Evolutionary conservation across 1,140 invertebrate species (phyloP), one percentile per base, ranked within the genome.

Genomic region (Drosophila tsacasi): DNA sequence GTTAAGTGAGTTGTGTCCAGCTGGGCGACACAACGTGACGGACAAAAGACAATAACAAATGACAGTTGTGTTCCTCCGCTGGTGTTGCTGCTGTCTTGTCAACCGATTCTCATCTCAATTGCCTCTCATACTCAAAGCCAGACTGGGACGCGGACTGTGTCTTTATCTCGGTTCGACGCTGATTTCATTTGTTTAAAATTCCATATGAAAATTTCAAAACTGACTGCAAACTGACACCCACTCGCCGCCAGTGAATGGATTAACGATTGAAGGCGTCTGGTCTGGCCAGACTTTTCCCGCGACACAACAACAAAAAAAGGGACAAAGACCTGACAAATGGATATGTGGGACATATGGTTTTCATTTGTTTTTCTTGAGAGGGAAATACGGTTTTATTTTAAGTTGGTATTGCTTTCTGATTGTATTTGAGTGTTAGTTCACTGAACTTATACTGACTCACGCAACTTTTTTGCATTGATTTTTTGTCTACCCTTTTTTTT

Each of bases 1-100:
- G 63, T 37, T 15, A 35, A 42, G 63, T 42, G 47, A 23, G 27
- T 57, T 57, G 58, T 60, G 78, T 65, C 54, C 76, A 69, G 55
- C 60, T 17, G 25, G 54, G 39, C 50, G 39, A 66, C 66, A 66
- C n/a, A 72, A 72, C 64, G n/a, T 72, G 68, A 42, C 47, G 58
- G 57, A 73, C 72, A 49, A 63, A 63, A 72, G 63, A 84, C 72
- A 84, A 80, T 83, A 85, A 85, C 79, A 85, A 85, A 82, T 79
- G 83, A 86, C 79, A 86, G 63, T 83, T 76, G 80, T 79, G 63
- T 47, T 44, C 65, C 46, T 71, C 50, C 19, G 13, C 25, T 65
- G n/a, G n/a, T n/a, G 60, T 23, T 65, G n/a, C 13, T 23, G 47
- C 27, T 39, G 64, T 40, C 75, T 50, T 78, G 65, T 79, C 76